A percentile compares a stretch with the other conserved stretches of the same genome.
Conservation (phyloP, 2,888 invertebrate species). For the Tiliacea aurago region DNA sequence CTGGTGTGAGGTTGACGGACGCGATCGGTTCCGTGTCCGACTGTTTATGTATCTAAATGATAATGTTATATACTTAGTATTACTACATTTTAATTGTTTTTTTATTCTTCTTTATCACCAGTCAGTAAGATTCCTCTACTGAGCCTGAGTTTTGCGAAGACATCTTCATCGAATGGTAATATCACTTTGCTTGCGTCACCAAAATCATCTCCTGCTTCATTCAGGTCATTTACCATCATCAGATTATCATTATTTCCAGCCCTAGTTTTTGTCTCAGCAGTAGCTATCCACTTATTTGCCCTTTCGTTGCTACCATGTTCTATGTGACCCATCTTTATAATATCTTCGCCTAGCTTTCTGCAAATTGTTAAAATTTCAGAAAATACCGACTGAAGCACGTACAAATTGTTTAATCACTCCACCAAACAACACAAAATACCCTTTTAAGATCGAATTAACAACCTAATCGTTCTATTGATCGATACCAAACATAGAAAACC, state of each 20-base stretch:
- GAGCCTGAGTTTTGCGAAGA: not conserved
- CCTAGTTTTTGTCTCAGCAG: not conserved
- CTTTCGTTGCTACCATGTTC: not conserved
- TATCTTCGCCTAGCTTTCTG: not conserved
- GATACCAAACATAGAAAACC: slow-evolving; percentile 17
- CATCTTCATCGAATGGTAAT: not conserved
- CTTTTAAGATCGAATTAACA: slow-evolving; percentile 13
- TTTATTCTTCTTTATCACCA: not conserved
- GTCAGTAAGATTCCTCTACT: not conserved
- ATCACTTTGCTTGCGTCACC: not conserved
- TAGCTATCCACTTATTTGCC: not conserved
- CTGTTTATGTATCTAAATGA: slow-evolving; percentile 32
- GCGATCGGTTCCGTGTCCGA: slow-evolving; percentile 45
- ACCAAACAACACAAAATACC: slow-evolving; percentile 27
- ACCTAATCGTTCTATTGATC: slow-evolving; percentile 35
- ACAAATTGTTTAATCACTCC: slow-evolving; percentile 21
- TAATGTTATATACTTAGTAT: slow-evolving; percentile 12
- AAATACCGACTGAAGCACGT: not conserved
- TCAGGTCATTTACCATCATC: not conserved
- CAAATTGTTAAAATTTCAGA: not conserved
- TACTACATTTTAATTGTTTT: slow-evolving; percentile 10
- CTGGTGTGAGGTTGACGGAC: slow-evolving; percentile 57
- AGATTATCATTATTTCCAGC: not conserved
- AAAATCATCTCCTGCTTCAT: not conserved
- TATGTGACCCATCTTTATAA: not conserved